These are phyloP conservation scores for Ahaetulla prasina DNA, from an alignment of 2,113 vertebrate genomes.

Conservation along the genomic window DNA sequence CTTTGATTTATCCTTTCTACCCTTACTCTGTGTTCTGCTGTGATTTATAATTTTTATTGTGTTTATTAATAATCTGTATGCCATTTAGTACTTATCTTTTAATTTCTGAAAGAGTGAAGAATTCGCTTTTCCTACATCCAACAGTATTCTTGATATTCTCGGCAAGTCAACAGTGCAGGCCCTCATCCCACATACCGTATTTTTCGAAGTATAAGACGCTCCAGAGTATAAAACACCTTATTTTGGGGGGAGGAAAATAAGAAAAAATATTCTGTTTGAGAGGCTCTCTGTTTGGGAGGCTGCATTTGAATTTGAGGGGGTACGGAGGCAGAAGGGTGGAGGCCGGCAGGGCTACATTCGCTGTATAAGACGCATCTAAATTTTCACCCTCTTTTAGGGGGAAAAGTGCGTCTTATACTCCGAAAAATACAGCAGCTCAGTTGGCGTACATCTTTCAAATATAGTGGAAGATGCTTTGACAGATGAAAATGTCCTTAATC, in stretches of 20 bases:
- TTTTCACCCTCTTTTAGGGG: too few species aligned
- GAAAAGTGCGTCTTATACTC: too few species aligned
- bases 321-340: too few species aligned
- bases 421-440: too few species aligned
- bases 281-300: too few species aligned
- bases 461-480: not conserved
- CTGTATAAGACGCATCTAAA: too few species aligned
- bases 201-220: too few species aligned
- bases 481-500: not conserved
- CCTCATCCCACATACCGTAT: not conserved
- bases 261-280: too few species aligned
- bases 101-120: not conserved
- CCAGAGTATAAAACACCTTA: too few species aligned
- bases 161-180: not conserved
- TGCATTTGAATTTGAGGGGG: too few species aligned
- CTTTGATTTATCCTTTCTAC: not conserved
- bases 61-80: not conserved
- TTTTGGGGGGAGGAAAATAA: too few species aligned
- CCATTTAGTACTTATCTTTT: not conserved
- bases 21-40: not conserved
- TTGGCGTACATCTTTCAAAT: not conserved
- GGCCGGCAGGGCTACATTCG: too few species aligned
- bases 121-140: not conserved
- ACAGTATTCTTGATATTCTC: not conserved
- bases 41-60: not conserved